Base-by-base conservation (phyloP, 2,797 vertebrate species). In the Sylvia borin region DNA sequence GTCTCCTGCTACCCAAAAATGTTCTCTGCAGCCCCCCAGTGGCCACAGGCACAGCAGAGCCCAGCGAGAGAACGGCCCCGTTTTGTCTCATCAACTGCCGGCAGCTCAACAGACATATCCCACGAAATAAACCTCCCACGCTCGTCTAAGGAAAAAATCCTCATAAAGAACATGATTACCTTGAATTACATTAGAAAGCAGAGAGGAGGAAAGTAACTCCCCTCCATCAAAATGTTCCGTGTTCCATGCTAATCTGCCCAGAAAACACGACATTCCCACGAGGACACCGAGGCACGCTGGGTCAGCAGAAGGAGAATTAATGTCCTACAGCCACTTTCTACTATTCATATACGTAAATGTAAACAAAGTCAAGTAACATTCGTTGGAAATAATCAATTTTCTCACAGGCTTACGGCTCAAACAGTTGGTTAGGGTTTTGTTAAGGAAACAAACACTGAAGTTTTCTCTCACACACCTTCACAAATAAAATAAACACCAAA, bases 1-100 rank as follows among this genome's bases (percentile, higher is more conserved):
- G 25, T n/a, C 22, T 58, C 29, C 45, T 16, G n/a, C n/a, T 73
- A n/a, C 16, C 53, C 58, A 93, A 82, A 86, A 90, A 58, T 61
- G 90, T 97, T 97, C 98, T 98, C 94, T 98, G 97, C 97, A 94
- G 97, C 98, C 98, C 97, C 95, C 98, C 80, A 96, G 97, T 75
- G 98, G 97, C 38, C 64, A 71, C 42, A 93, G 17, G 26, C 42
- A 66, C 61, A 82, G 88, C 11, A 57, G 73, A 86, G 36, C 4
- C 27, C 91, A 45, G 80, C 11, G 27, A n/a, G 36, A 57, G 40
- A 54, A 53, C 53, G 26, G 80, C 81, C 85, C 38, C 43, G 16
- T 51, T 64, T 19, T 25, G 43, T 19, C 42, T 43, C 36, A 54
- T 48, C 68, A 77, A 64, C 60, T 53, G 48, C n/a, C 40, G n/a